phyloP scores from a whole-genome alignment of 92 coral and sea anemone genomes.

The Virgularia gustaviana region DNA sequence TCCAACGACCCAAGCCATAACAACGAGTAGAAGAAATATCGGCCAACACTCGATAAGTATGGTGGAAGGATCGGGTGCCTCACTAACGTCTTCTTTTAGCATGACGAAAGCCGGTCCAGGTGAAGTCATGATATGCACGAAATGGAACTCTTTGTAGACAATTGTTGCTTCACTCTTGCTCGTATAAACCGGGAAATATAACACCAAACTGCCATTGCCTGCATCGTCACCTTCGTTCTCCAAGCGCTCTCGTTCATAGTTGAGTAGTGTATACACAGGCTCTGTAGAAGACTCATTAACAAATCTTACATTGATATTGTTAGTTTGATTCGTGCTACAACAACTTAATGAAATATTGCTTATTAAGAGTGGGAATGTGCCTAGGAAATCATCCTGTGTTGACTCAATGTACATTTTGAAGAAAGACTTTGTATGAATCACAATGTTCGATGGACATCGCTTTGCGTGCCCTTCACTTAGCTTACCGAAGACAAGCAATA shows the following conservation, averaged over 20 bases:
- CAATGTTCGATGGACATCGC: neutral
- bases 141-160: conserved; percentile 24
- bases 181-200: conserved; percentile 17
- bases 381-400: neutral
- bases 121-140: neutral
- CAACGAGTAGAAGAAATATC: conserved; percentile 2
- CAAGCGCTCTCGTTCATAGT: neutral
- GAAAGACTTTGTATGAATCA: neutral
- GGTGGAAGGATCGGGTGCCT: conserved; percentile 15
- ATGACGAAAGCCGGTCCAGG: conserved; percentile 33
- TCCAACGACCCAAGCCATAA: conserved; percentile 40
- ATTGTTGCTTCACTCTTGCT: neutral
- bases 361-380: conserved; percentile 13
- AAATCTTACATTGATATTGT: neutral
- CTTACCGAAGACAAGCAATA: too few species aligned
- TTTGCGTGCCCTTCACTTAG: too few species aligned
- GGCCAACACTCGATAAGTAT: conserved; percentile 31
- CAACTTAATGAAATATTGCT: neutral
- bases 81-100: conserved; percentile 2
- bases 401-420: neutral
- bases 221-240: neutral
- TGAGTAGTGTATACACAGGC: conserved; percentile 6
- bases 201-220: neutral
- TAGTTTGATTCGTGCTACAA: neutral
- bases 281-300: neutral